A percentile compares a stretch with the other conserved stretches of the same genome.
These are phyloP conservation scores for Excalfactoria chinensis DNA, from an alignment of 2,113 vertebrate species.

Conservation along the genomic window DNA sequence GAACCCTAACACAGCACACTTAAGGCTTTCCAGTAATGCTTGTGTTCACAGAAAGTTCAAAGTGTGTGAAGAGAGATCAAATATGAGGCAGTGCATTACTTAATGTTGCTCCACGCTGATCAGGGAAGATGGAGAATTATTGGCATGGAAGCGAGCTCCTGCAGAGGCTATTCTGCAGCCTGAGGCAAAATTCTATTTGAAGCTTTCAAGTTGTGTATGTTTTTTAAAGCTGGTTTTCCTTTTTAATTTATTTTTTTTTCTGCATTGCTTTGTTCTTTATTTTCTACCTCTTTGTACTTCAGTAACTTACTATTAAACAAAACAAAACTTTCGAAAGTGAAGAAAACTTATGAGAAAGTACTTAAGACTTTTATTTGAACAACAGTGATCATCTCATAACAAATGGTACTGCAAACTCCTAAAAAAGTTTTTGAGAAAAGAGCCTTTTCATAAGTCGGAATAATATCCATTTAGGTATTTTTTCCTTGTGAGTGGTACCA, in stretches of 20 bases:
- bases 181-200: neutral
- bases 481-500: neutral
- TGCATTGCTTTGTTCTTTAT: neutral
- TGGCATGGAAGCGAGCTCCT: neutral
- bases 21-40: neutral
- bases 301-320: neutral
- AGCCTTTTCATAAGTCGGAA: neutral
- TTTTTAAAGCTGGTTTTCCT: neutral
- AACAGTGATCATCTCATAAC: neutral
- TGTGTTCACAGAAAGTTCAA: neutral
- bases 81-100: neutral
- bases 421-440: neutral
- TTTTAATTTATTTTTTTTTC: neutral
- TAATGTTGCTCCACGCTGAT: neutral
- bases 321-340: neutral
- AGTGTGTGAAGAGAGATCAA: neutral
- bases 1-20: neutral
- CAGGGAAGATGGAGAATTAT: neutral
- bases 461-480: neutral
- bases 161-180: neutral
- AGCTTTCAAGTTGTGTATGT: neutral
- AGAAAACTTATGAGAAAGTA: neutral
- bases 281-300: neutral
- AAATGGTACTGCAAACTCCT: neutral
- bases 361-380: neutral